Base-by-base conservation (phyloP, 2,888 invertebrate species). In the Lypha dubia region DNA sequence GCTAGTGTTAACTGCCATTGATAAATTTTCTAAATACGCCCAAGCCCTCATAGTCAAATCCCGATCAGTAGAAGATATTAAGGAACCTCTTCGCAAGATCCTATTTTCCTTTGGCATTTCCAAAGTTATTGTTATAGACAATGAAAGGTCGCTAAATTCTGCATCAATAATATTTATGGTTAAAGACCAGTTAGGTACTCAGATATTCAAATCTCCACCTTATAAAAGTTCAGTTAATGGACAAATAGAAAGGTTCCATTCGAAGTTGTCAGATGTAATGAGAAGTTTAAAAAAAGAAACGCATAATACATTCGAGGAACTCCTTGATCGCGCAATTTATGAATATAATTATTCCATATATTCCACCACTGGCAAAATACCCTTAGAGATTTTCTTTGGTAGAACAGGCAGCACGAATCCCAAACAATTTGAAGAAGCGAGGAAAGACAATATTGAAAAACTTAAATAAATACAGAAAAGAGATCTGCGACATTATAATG, bases 211-310 rank as follows among this genome's bases (percentile, higher is more conserved):
- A 53, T 28, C 60, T 9, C 70, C 63, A 1, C 63, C 70, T 5
- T 79, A 79, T 41, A 62, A 49, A 17, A 63, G 70, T 22, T 24
- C 38, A 11, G 65, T 65, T 11, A 79, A 71, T 35, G 79, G 71
- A 5, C 79, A 79, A 53, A 32, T n/a, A n/a, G n/a, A n/a, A n/a
- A n/a, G n/a, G n/a, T n/a, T n/a, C n/a, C n/a, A n/a, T n/a, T n/a
- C n/a, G 5, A 71, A 51, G 5, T 24, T 68, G n/a, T 35, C 60
- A 28, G 60, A 70, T n/a, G n/a, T n/a, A n/a, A n/a, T n/a, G n/a
- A n/a, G n/a, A n/a, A n/a, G n/a, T n/a, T n/a, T n/a, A n/a, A n/a
- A n/a, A n/a, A n/a, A n/a, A n/a, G n/a, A n/a, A n/a, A n/a, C n/a
- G n/a, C n/a, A n/a, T n/a, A n/a, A n/a, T n/a, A n/a, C n/a, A n/a